These are phyloP conservation scores for Cricetomys ansorgei DNA, from an alignment of 2,113 vertebrate genomes.

Conservation along the genomic window DNA sequence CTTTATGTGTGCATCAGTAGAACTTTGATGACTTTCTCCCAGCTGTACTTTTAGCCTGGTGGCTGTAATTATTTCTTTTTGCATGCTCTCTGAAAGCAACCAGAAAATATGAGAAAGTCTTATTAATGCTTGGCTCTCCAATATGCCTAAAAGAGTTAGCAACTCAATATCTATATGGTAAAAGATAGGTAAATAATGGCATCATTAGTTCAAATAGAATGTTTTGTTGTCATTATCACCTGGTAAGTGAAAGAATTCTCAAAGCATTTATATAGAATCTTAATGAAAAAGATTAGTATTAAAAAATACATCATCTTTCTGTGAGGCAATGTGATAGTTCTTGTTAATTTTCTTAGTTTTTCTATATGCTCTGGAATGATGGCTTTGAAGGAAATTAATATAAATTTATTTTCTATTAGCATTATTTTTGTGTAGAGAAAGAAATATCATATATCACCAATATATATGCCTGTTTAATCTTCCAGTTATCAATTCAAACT, in stretches of 20 bases:
- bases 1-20: not conserved
- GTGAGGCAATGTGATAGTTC: not conserved
- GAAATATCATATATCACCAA: not conserved
- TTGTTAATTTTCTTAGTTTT: not conserved
- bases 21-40: not conserved
- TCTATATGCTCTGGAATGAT: not conserved
- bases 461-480: not conserved
- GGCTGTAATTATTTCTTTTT: not conserved
- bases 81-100: not conserved
- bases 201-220: not conserved
- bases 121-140: not conserved
- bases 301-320: not conserved
- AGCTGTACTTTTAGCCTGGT: not conserved
- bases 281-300: not conserved
- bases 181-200: not conserved
- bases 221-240: not conserved
- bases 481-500: not conserved
- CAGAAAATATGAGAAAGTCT: not conserved
- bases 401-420: not conserved
- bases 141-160: not conserved
- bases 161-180: not conserved
- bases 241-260: not conserved
- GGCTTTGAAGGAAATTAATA: not conserved
- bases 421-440: not conserved
- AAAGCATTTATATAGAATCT: not conserved